phyloP scores from a whole-genome alignment of 2,797 vertebrate genomes.

The Synaphobranchus kaupii region DNA sequence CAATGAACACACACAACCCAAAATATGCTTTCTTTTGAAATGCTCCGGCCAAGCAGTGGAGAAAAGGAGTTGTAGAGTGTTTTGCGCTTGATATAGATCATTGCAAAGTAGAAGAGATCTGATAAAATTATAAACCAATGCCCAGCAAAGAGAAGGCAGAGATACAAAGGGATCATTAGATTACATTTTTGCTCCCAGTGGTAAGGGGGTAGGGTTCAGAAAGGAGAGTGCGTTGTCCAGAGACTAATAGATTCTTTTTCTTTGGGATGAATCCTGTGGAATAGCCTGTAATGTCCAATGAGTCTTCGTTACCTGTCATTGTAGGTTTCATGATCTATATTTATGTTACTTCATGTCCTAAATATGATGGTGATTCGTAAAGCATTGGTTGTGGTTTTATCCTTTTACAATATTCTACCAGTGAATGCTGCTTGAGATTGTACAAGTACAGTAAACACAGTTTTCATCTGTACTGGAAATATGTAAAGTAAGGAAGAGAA shows the following conservation, averaged over 20 bases:
- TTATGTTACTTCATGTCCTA: neutral
- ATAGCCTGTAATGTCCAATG: neutral
- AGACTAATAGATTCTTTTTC: neutral
- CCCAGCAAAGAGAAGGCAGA: neutral
- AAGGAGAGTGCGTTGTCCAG: neutral
- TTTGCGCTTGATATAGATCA: neutral
- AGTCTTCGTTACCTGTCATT: neutral
- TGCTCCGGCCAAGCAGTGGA: neutral
- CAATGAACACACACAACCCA: neutral
- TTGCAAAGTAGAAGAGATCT: neutral
- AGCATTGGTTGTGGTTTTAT: neutral
- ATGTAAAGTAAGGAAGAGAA: neutral
- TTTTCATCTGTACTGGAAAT: neutral
- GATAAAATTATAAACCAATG: conserved; percentile 7
- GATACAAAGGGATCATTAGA: neutral
- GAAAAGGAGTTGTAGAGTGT: neutral
- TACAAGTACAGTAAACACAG: neutral
- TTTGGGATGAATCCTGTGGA: neutral
- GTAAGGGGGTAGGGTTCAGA: neutral
- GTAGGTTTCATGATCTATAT: conserved; percentile 1
- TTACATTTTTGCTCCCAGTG: neutral
- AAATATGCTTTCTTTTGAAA: neutral
- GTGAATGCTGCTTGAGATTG: neutral
- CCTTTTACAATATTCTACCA: neutral
- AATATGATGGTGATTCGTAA: conserved; percentile 4